These are phyloP conservation scores for Motacilla alba DNA, from an alignment of 2,113 vertebrate species.

Conservation along the genomic window DNA sequence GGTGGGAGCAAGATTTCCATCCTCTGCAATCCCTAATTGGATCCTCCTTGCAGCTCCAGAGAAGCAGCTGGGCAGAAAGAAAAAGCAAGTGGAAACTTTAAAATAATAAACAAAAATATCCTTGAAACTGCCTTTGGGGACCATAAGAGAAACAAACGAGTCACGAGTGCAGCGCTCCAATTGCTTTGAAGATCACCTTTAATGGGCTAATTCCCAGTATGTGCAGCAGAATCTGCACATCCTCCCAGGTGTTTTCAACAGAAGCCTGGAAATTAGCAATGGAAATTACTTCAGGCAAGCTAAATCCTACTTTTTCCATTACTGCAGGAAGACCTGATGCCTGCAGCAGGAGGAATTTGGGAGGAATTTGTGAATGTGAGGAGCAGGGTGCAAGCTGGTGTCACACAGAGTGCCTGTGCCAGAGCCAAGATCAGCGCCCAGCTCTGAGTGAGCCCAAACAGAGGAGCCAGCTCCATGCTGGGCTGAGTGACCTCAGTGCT, in stretches of 20 bases:
- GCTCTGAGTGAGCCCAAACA: neutral
- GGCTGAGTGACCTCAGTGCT: neutral
- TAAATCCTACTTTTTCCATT: neutral
- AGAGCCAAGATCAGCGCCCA: neutral
- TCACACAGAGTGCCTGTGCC: neutral
- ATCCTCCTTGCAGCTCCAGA: neutral
- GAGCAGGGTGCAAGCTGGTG: neutral
- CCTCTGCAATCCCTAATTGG: neutral
- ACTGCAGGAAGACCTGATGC: neutral
- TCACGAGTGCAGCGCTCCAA: neutral
- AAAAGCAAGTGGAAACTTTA: neutral
- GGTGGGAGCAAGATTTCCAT: neutral
- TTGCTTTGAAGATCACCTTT: conserved; percentile 21
- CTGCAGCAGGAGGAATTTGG: neutral
- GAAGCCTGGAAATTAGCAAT: conserved; percentile 13
- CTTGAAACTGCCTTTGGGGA: neutral
- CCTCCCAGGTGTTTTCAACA: conserved; percentile 7
- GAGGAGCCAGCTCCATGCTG: neutral
- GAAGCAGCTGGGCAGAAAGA: neutral
- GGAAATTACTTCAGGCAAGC: neutral
- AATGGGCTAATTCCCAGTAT: neutral
- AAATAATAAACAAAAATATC: neutral
- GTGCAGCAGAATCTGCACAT: neutral
- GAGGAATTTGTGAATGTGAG: neutral
- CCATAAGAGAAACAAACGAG: neutral